These are phyloP conservation scores for Etheostoma perlongum DNA, from an alignment of 2,797 vertebrate species.

Conservation along the genomic window DNA sequence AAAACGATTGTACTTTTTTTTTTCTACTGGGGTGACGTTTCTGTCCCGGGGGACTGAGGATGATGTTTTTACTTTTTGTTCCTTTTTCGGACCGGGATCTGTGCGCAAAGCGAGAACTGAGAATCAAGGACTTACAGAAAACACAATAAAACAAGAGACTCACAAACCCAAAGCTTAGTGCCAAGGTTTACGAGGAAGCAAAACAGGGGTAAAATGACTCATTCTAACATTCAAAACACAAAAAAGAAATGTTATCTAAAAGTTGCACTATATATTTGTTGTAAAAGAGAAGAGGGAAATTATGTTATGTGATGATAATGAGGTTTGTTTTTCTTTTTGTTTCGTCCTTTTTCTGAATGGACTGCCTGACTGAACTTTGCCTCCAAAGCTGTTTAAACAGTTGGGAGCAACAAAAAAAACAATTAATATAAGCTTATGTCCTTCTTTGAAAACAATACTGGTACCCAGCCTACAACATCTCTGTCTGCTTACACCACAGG, in stretches of 20 bases:
- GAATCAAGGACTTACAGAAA: conserved; percentile 74
- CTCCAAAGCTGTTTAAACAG: conserved; percentile 81
- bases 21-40: conserved; percentile 31
- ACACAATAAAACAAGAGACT: conserved; percentile 74
- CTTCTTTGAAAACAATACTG: conserved; percentile 74
- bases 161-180: conserved; percentile 91
- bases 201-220: conserved; percentile 83
- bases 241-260: conserved; percentile 82
- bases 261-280: conserved; percentile 94
- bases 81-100: conserved; percentile 83
- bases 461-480: conserved; percentile 84
- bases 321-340: conserved; percentile 42
- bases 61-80: conserved; percentile 34
- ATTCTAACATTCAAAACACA: conserved; percentile 86
- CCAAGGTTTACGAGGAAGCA: conserved; percentile 91
- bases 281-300: conserved; percentile 88
- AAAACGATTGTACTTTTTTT: conserved; percentile 44
- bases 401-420: conserved; percentile 77
- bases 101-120: conserved; percentile 83
- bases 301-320: conserved; percentile 81
- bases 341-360: conserved; percentile 85
- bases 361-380: conserved; percentile 76
- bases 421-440: conserved; percentile 80
- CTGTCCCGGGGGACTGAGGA: conserved; percentile 59
- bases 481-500: conserved; percentile 75